Base-by-base conservation (phyloP, 2,797 vertebrate species). In the Sparus aurata region DNA sequence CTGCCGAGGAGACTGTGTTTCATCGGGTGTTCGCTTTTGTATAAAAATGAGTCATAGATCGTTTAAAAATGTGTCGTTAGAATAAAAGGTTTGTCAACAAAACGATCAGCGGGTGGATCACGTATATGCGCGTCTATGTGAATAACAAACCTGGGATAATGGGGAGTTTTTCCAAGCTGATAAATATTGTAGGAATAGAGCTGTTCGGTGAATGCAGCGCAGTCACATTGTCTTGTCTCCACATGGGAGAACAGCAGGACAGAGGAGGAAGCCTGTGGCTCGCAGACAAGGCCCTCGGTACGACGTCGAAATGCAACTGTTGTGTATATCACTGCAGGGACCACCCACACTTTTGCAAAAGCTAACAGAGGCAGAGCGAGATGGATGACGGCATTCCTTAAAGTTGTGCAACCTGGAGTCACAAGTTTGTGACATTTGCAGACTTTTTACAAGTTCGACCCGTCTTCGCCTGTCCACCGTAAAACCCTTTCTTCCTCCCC, bases 331-430 rank as follows among this genome's bases (percentile, higher is more conserved):
- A 41, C 69, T 50, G 69, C 38, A 59, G 20, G 80, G 93, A 94
- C 93, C 92, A 93, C 94, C 93, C 93, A 80, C 77, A 87, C 85
- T 85, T 34, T 69, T 76, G 75, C 68, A 79, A 77, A 87, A 76
- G 79, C 85, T 77, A 90, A 87, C 85, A 77, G 62, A 83, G 69
- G 67, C 64, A 75, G 72, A 77, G 76, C 23, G 34, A 73, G 69
- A 76, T 34, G 50, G 65, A 78, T 89, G 77, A 79, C 61, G 52
- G 73, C 82, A 77, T 85, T 91, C 85, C 87, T 69, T 53, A 30
- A 76, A 62, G 85, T 69, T 85, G 72, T 78, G 85, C 75, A 85
- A 87, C 79, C 63, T 75, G 46, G 64, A 89, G 75, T 83, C 73
- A 69, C 45, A 80, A 47, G 55, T 74, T 89, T 75, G 74, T 63